phyloP scores from a whole-genome alignment of 2,888 invertebrate genomes.

The Drosophila tripunctata region DNA sequence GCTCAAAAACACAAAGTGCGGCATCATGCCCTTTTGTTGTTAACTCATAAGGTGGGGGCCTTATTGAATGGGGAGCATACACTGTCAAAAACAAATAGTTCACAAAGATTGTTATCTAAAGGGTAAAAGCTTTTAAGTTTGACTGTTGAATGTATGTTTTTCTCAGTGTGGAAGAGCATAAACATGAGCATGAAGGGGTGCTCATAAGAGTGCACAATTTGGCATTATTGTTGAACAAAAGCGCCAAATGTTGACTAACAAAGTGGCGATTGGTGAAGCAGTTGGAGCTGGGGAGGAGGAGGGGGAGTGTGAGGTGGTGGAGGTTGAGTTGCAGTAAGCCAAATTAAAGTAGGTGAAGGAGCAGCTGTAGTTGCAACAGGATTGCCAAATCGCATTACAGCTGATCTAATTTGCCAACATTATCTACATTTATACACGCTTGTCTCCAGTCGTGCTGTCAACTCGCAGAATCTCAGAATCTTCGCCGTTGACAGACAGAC shows the following conservation, averaged over 20 bases:
- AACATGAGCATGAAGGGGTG: constrained; percentile 16
- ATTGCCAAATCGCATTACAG: constrained; percentile 62
- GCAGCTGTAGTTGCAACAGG: constrained; percentile 6
- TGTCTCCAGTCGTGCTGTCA: constrained; percentile 39
- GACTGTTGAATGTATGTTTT: no score
- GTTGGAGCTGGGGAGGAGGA: background rate
- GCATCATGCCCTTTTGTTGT: constrained; percentile 80
- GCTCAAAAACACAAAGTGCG: constrained; percentile 61
- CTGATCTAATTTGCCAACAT: constrained; percentile 39
- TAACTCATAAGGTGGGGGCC: constrained; percentile 30
- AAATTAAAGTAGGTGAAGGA: background rate
- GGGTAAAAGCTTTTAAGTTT: no score
- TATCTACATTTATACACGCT: background rate
- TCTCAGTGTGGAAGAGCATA: constrained; percentile 20
- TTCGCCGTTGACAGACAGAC: background rate
- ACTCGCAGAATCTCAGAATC: constrained; percentile 22
- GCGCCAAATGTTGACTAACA: constrained; percentile 59
- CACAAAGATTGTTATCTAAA: no score
- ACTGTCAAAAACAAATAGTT: background rate
- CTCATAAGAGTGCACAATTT: constrained; percentile 44
- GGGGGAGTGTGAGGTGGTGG: background rate
- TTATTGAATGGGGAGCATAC: constrained; percentile 49
- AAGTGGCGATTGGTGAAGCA: background rate
- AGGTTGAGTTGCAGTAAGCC: background rate
- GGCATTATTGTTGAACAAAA: constrained; percentile 60